Base-by-base conservation (phyloP, 1,140 invertebrate species). In the Steinernema khuongi region DNA sequence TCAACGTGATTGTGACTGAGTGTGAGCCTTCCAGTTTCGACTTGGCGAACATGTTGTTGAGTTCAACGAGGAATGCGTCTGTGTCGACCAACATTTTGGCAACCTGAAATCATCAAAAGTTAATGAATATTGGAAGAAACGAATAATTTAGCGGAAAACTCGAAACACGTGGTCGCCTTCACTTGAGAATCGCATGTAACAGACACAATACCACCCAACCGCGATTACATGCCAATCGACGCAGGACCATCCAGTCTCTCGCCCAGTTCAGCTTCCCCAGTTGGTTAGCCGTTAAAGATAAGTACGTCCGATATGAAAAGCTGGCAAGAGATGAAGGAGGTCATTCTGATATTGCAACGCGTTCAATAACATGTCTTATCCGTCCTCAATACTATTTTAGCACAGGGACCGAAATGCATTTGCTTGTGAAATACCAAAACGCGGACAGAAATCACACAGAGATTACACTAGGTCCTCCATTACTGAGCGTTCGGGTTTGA, bases 111-210 rank as follows among this genome's bases (percentile, higher is more conserved):
- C n/a, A n/a, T 60, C 14, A 60, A 60, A 60, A 60, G 19, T 26
- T 4, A 22, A 14, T 14, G 11, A 14, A 41, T 11, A 11, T 41
- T 41, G 36, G 7, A 41, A n/a, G n/a, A n/a, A n/a, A n/a, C n/a
- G n/a, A n/a, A n/a, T n/a, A n/a, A n/a, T 41, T 11, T n/a, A 41
- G n/a, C n/a, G 36, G 7, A 41, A 7, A 11, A 41, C 4, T 60
- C 26, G 50, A 60, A 60, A 60, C 50, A 60, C 50, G 50, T 60
- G 50, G 50, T 60, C 4, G n/a, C n/a, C 36, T 7, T n/a, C n/a
- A 41, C 36, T 7, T 22, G 50, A 60, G 50, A 14, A 41, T 41
- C 36, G n/a, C 7, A 41, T 7, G 7, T 41, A n/a, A n/a, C n/a
- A n/a, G n/a, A n/a, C n/a, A n/a, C n/a, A n/a, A n/a, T n/a, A n/a